These are phyloP conservation scores for Hypanus sabinus DNA, from an alignment of 2,113 vertebrate genomes.

Conservation along the genomic window DNA sequence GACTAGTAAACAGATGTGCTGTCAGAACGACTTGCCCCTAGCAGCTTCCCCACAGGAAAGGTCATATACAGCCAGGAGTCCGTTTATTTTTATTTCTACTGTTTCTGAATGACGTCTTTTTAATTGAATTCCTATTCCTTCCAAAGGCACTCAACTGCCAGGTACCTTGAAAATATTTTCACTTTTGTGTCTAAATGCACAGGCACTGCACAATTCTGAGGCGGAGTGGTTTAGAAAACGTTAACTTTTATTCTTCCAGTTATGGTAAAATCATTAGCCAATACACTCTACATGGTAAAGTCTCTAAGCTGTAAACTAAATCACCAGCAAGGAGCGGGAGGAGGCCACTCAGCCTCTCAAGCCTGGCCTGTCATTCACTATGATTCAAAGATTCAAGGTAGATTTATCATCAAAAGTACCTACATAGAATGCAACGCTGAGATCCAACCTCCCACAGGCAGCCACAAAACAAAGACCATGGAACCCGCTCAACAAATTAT, in stretches of 20 bases:
- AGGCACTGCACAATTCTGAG: not conserved
- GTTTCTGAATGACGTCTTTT: not conserved
- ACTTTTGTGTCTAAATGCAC: not conserved
- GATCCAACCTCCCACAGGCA: too few relatives aligned
- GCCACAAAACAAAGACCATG: too few relatives aligned
- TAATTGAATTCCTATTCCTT: not conserved
- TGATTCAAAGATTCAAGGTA: too few relatives aligned
- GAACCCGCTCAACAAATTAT: too few relatives aligned
- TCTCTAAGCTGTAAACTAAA: not conserved
- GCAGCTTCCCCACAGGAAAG: not conserved
- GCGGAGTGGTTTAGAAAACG: not conserved
- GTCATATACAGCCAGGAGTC: not conserved
- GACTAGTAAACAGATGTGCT: not conserved
- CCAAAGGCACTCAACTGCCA: not conserved
- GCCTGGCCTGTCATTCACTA: too few relatives aligned
- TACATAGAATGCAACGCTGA: too few relatives aligned
- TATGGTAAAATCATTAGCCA: not conserved
- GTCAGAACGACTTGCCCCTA: not conserved
- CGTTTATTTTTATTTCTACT: constrained; percentile 1
- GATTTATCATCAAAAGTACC: too few relatives aligned
- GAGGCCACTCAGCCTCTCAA: too few relatives aligned
- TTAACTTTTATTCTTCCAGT: not conserved
- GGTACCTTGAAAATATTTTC: not conserved
- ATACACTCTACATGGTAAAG: too few relatives aligned
- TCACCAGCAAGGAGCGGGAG: too few relatives aligned